Evolutionary conservation across 37 sponge, comb jelly and placozoan species (phyloP).

Genomic region (Oopsacas minuta): DNA sequence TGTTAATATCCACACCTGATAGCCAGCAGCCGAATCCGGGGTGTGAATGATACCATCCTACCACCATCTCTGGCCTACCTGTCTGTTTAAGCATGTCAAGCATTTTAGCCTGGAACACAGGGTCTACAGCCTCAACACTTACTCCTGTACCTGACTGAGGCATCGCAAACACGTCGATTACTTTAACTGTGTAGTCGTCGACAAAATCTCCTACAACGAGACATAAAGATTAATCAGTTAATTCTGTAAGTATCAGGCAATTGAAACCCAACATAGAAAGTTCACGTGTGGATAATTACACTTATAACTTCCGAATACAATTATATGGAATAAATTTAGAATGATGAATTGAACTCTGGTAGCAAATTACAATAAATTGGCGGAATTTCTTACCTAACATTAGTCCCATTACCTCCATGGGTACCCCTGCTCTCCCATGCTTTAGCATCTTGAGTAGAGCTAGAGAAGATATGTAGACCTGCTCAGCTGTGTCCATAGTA

Average conservation of each 20-base stretch:
- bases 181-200: slow-evolving; percentile 96
- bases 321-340: no score
- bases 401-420: slow-evolving; percentile 99
- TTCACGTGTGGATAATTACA: no score
- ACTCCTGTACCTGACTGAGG: slow-evolving; percentile 99
- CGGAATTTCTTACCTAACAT: slow-evolving; percentile 64
- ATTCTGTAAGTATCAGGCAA: no score
- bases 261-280: no score
- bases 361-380: background rate
- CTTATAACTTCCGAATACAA: no score
- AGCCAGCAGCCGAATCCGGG: slow-evolving; percentile 99
- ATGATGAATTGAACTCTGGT: no score
- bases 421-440: slow-evolving; percentile 91
- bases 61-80: slow-evolving; percentile 94
- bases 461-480: slow-evolving; percentile 95
- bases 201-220: slow-evolving; percentile 65
- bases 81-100: slow-evolving; percentile 99
- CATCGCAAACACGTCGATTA: slow-evolving; percentile 99
- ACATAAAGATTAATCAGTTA: no score
- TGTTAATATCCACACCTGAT: slow-evolving; percentile 95
- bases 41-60: slow-evolving; percentile 98
- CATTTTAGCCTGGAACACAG: slow-evolving; percentile 98
- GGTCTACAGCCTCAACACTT: slow-evolving; percentile 98
- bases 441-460: slow-evolving; percentile 78
- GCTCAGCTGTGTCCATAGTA: slow-evolving; percentile 93